Evolutionary conservation across 2,888 invertebrate species (phyloP), one percentile per base, ranked within the genome.

Genomic region (Sclerodermus sp.): DNA sequence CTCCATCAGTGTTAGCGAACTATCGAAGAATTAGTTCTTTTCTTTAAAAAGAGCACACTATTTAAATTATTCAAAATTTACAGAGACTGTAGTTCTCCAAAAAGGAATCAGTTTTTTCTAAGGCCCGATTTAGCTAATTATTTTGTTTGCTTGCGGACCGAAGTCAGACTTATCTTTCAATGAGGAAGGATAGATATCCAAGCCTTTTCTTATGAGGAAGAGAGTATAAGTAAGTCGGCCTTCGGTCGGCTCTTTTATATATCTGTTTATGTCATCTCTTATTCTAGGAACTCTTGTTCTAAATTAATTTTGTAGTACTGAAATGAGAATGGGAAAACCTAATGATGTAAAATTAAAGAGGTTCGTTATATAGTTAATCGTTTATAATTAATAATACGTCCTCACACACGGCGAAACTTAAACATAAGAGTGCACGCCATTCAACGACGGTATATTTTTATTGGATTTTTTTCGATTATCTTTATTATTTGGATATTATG

Each of bases 351-450:
- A 57, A 67, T 60, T 47, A n/a, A n/a, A 55, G 52, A 51, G 55
- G 51, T 60, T 59, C 58, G 55, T 67, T 65, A 59, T 55, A 52
- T 65, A 63, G 60, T 57, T 68, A 61, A 67, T 64, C 55, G 53
- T 64, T 68, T 68, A 57, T 66, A 64, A 61, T 57, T 64, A 57
- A 60, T 60, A 60, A 23, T 42, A 59, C 51, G 53, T 63, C 55
- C 46, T 49, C 41, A 45, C 31, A n/a, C n/a, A 60, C 56, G 58
- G 67, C 60, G 70, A 62, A 65, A 68, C 64, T 65, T 68, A 51
- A 68, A 68, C 69, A 62, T 69, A 66, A 72, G 71, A 72, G 71
- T 72, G 72, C 71, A 72, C 69, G 57, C 53, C 56, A 60, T 65
- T 60, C 53, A 58, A 44, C 43, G 42, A 43, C 30, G 23, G 10